Percentiles rank a stretch among this genome's conserved stretches.
phyloP scores from a whole-genome alignment of 2,888 invertebrate species.

The Xestoiulus laeticollis region DNA sequence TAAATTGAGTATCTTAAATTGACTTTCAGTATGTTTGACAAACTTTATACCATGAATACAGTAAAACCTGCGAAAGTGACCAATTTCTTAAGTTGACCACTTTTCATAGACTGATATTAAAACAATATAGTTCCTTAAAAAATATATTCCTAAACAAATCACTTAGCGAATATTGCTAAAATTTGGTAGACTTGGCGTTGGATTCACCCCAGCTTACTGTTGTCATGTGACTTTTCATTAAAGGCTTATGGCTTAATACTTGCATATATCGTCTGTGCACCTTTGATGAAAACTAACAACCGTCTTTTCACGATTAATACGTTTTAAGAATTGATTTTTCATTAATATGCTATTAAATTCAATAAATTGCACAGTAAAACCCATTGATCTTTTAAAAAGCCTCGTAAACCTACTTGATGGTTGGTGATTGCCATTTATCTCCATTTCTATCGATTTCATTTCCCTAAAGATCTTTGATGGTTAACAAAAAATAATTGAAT shows the following conservation, averaged over 20 bases:
- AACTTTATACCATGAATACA: too few species aligned
- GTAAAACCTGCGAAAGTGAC: too few species aligned
- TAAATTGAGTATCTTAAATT: background rate
- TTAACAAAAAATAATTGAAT: background rate
- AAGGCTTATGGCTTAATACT: background rate
- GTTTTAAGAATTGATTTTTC: conserved; percentile 15
- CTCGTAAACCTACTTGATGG: conserved; percentile 21
- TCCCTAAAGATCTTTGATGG: background rate
- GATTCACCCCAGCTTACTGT: background rate
- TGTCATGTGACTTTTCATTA: background rate
- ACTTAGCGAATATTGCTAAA: background rate
- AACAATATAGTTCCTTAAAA: background rate
- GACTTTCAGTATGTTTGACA: too few species aligned
- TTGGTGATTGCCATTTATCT: background rate
- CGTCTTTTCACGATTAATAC: background rate
- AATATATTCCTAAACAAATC: too few species aligned
- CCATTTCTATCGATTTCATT: conserved; percentile 6
- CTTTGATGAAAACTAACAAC: background rate
- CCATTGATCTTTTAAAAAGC: conserved; percentile 26
- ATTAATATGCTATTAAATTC: conserved; percentile 30
- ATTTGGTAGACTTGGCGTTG: background rate
- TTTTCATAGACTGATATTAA: too few species aligned
- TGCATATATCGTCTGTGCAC: background rate
- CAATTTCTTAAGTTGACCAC: too few species aligned
- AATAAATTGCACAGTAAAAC: conserved; percentile 27